Evolutionary conservation across 1,140 invertebrate genomes (phyloP), one percentile per base, ranked within the genome.

Genomic region (Bicyclus anynana): DNA sequence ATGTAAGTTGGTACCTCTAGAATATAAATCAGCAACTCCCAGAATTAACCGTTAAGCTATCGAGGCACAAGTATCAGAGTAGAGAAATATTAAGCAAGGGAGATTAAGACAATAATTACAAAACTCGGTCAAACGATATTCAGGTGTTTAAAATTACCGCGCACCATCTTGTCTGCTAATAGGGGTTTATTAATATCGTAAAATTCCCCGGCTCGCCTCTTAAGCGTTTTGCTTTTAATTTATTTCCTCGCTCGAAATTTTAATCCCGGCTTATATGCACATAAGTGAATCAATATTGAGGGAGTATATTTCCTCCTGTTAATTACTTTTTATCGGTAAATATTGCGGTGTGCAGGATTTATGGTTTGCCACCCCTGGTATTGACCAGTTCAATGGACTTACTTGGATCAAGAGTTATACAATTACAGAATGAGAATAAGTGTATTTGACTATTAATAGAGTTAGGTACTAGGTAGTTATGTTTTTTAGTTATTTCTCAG

Each of bases 181-280:
- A 72, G 65, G 54, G 63, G 54, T 66, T 69, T 76, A 76, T 76
- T 73, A 76, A 76, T 76, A 68, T 68, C 67, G 38, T 66, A 66
- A 66, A 63, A 69, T 63, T 62, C 48, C n/a, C 58, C 53, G 61
- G 49, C 67, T 59, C 46, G 62, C 58, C 62, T 60, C 60, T 65
- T 69, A 66, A 71, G 62, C 63, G 58, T 67, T 69, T 70, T 56
- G 59, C 59, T 70, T 72, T 69, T 65, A 75, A 75, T 68, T 75
- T 69, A 72, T 66, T 61, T 37, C 35, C 52, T 17, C 35, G 49
- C 47, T 61, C 26, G 26, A 51, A 53, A 55, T 44, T 60, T 74
- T 64, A 70, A 70, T 62, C 61, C 53, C 9, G 20, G 61, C 53
- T 59, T 53, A 57, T 59, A 62, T 64, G 61, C 40, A 60, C 50